A percentile compares a stretch with the other conserved stretches of the same genome.
Conservation (phyloP, 1,140 invertebrate genomes). For the Atta colombica region DNA sequence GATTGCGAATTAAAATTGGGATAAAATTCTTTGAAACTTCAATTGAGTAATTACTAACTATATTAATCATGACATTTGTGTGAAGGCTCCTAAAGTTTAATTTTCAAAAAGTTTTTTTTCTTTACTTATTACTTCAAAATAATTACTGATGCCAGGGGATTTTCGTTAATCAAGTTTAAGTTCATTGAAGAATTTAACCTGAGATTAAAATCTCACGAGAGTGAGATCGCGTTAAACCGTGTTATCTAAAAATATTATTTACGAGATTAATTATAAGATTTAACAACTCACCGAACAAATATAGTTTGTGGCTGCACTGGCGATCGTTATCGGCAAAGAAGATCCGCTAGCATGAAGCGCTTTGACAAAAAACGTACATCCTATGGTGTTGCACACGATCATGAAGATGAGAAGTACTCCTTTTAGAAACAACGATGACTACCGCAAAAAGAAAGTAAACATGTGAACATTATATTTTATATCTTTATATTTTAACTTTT, state of each 20-base stretch:
- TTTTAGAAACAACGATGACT: slow-evolving; percentile 78
- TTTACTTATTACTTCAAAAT: not conserved
- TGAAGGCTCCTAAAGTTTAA: not conserved
- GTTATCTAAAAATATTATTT: slow-evolving; percentile 28
- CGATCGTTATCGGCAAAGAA: slow-evolving; percentile 88
- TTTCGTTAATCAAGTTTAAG: not conserved
- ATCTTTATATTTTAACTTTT: not conserved
- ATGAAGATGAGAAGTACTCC: slow-evolving; percentile 85
- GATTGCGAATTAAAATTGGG: not conserved
- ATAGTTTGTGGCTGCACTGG: slow-evolving; percentile 89
- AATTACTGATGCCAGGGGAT: not conserved
- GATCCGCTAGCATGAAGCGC: slow-evolving; percentile 87
- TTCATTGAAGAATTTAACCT: not conserved
- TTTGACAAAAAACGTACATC: slow-evolving; percentile 88
- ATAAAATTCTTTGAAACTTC: not conserved
- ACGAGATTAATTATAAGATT: slow-evolving; percentile 34
- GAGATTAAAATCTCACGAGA: not conserved
- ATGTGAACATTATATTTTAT: not conserved
- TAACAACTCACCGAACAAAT: slow-evolving; percentile 88
- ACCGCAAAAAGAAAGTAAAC: not conserved
- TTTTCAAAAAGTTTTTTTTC: not conserved
- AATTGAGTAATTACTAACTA: too few species aligned
- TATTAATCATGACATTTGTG: not conserved
- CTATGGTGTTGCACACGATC: slow-evolving; percentile 88
- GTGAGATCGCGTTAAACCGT: not conserved